Conservation (phyloP, 2,888 invertebrate species). For the Drosophila testacea region DNA sequence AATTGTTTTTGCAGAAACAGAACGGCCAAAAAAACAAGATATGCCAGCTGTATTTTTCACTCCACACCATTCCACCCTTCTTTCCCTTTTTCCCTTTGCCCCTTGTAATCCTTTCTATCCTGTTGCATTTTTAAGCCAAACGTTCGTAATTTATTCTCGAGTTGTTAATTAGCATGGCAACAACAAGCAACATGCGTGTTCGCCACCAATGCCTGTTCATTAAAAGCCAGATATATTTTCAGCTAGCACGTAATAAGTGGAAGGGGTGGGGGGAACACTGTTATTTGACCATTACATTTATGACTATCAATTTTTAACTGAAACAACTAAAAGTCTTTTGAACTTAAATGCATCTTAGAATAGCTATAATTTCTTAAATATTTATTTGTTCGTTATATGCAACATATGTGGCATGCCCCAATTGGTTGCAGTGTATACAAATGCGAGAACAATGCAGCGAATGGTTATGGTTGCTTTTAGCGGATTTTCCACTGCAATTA, state of each 20-base stretch:
- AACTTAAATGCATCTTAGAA: not conserved
- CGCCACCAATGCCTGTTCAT: conserved; percentile 18
- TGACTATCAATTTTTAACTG: not conserved
- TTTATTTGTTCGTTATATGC: not conserved
- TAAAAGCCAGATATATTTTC: conserved; percentile 27
- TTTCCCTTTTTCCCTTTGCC: not conserved
- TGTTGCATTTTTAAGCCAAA: conserved; percentile 59
- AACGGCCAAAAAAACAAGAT: conserved; percentile 15
- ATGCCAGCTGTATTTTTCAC: not conserved
- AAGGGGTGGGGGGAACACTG: not conserved
- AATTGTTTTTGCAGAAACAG: conserved; percentile 61
- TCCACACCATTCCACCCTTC: not conserved
- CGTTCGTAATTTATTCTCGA: conserved; percentile 67
- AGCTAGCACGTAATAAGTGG: not conserved
- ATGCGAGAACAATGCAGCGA: conserved; percentile 25
- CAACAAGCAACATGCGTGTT: conserved; percentile 22
- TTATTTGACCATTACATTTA: not conserved
- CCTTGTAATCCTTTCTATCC: not conserved
- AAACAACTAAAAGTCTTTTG: not conserved
- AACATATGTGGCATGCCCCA: not conserved
- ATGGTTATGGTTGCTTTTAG: conserved; percentile 58
- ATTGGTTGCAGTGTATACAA: conserved; percentile 33
- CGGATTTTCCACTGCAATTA: conserved; percentile 72
- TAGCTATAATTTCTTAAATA: no score
- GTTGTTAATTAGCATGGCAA: conserved; percentile 69